Evolutionary conservation across 37 sponge, comb jelly and placozoan genomes (phyloP).

Genomic region (Chondrosia reniformis): DNA sequence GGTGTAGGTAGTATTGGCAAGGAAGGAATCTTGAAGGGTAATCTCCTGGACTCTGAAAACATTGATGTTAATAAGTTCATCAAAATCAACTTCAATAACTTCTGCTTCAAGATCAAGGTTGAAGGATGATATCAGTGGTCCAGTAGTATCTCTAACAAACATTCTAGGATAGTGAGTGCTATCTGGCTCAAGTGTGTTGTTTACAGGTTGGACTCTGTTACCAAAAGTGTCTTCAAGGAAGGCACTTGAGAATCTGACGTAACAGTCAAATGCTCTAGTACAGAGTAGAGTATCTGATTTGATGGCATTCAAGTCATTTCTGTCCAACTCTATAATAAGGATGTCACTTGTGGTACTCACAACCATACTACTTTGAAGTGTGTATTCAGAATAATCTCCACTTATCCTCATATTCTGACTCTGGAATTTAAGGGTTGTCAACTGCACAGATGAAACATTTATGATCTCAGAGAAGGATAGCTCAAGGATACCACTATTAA

Average conservation of each 20-base stretch:
- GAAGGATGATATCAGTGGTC: conserved; percentile 63
- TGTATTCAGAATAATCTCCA: conserved; percentile 45
- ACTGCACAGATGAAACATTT: conserved; percentile 40
- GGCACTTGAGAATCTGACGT: conserved; percentile 47
- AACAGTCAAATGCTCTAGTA: conserved; percentile 60
- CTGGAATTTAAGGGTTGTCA: conserved; percentile 59
- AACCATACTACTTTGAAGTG: conserved; percentile 56
- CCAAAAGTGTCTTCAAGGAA: conserved; percentile 72
- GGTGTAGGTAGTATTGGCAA: conserved; percentile 42
- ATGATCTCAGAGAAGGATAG: conserved; percentile 79
- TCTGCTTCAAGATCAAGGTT: conserved; percentile 69
- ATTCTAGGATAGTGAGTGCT: conserved; percentile 48
- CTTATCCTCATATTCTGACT: conserved; percentile 40
- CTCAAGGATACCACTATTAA: conserved; percentile 55
- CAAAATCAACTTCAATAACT: conserved; percentile 54
- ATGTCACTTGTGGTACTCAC: conserved; percentile 60
- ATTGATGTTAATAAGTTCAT: conserved; percentile 44
- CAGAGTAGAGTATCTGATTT: conserved; percentile 60
- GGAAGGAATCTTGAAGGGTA: conserved; percentile 49
- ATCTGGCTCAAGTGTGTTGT: conserved; percentile 36
- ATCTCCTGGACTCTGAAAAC: conserved; percentile 37
- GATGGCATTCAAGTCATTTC: conserved; percentile 65
- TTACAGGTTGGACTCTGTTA: conserved; percentile 57
- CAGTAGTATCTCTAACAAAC: conserved; percentile 61
- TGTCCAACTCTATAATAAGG: conserved; percentile 44